phyloP scores from a whole-genome alignment of 1,140 invertebrate genomes.

The Drosophila kurseongensis region DNA sequence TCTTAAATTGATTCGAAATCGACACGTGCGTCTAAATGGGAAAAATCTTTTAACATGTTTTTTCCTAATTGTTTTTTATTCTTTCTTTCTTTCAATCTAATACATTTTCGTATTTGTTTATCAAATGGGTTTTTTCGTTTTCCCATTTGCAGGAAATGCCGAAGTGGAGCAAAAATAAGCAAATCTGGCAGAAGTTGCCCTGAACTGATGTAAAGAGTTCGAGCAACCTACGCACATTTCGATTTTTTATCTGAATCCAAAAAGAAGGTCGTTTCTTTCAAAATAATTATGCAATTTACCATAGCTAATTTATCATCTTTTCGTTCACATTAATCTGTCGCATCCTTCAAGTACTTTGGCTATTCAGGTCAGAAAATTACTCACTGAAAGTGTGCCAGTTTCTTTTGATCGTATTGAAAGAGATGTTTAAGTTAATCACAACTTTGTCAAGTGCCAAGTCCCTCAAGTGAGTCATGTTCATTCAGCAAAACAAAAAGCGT shows the following conservation, averaged over 20 bases:
- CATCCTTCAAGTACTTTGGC: slow-evolving; percentile 31
- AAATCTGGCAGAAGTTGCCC: not conserved
- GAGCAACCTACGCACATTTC: slow-evolving; percentile 59
- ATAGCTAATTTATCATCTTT: slow-evolving; percentile 29
- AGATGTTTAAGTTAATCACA: slow-evolving; percentile 31
- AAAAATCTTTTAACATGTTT: slow-evolving; percentile 37
- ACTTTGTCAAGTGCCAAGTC: slow-evolving; percentile 38
- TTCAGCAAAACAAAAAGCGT: slow-evolving; percentile 19
- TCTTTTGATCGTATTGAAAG: slow-evolving; percentile 27
- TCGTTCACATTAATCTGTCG: slow-evolving; percentile 20
- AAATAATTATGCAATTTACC: slow-evolving; percentile 39
- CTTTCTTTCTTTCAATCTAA: slow-evolving; percentile 34
- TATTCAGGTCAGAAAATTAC: slow-evolving; percentile 38
- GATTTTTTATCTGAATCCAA: slow-evolving; percentile 33
- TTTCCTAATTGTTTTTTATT: not conserved
- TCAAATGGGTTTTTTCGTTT: slow-evolving; percentile 33
- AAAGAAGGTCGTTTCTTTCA: slow-evolving; percentile 46
- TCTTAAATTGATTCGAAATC: slow-evolving; percentile 20
- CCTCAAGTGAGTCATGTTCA: slow-evolving; percentile 36
- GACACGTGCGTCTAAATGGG: slow-evolving; percentile 52
- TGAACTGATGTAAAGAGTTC: slow-evolving; percentile 31
- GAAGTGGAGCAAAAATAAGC: slow-evolving; percentile 48
- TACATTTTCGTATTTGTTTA: slow-evolving; percentile 50
- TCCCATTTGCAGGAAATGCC: slow-evolving; percentile 69
- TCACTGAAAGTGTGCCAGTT: slow-evolving; percentile 33